phyloP scores from a whole-genome alignment of 2,113 vertebrate genomes.

The Oreochromis tanganicae region DNA sequence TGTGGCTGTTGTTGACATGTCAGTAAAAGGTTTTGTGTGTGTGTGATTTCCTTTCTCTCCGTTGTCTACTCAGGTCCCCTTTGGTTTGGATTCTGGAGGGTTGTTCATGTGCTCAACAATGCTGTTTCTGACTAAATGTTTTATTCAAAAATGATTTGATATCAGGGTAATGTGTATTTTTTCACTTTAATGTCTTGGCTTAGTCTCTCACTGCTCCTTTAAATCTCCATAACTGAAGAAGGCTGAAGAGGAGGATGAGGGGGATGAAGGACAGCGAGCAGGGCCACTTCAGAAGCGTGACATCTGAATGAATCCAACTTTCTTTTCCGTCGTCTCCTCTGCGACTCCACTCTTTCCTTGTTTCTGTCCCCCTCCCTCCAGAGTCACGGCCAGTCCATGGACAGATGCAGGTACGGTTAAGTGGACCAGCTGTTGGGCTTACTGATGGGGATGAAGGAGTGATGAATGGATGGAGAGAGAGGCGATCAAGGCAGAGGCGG shows the following conservation, averaged over 20 bases:
- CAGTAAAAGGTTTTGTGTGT: constrained; percentile 3
- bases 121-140: background rate
- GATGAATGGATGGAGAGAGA: constrained; percentile 42
- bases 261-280: constrained; percentile 39
- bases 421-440: background rate
- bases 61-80: constrained; percentile 37
- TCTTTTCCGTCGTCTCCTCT: constrained; percentile 20
- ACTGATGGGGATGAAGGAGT: background rate
- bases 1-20: constrained; percentile 71
- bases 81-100: constrained; percentile 5
- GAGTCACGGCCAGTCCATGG: constrained; percentile 69
- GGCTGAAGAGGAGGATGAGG: constrained; percentile 46
- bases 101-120: constrained; percentile 52
- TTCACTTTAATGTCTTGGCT: constrained; percentile 32
- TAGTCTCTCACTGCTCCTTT: constrained; percentile 41
- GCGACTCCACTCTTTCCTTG: constrained; percentile 54
- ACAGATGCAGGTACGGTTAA: constrained; percentile 2
- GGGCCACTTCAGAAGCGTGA: constrained; percentile 33
- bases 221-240: constrained; percentile 61
- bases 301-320: constrained; percentile 60
- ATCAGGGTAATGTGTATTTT: background rate
- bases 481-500: constrained; percentile 26
- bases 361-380: constrained; percentile 65
- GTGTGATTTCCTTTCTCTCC: constrained; percentile 16
- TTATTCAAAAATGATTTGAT: background rate